Evolutionary conservation across 2,113 vertebrate genomes (phyloP).

Genomic region (Calyptomena viridis): DNA sequence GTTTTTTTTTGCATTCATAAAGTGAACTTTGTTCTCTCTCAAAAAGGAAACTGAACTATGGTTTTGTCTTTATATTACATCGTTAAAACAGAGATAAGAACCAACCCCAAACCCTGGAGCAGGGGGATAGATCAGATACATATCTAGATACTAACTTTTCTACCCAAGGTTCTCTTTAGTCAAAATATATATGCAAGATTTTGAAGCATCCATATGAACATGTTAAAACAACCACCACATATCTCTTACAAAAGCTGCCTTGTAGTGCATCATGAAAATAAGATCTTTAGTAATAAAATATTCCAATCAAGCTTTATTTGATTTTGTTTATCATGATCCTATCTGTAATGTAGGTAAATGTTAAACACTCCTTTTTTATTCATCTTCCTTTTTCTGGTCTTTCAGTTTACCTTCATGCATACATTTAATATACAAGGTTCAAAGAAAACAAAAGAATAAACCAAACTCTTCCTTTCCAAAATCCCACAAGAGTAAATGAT

Average conservation of each 20-base stretch:
- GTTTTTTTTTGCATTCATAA: conserved; percentile 26
- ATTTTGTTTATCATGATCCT: conserved; percentile 48
- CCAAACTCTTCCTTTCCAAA: conserved; percentile 31
- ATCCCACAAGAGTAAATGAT: conserved; percentile 22
- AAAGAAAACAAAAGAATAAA: conserved; percentile 61
- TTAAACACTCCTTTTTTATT: conserved; percentile 43
- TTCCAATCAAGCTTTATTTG: conserved; percentile 52
- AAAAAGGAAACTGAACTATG: conserved; percentile 45
- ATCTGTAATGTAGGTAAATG: conserved; percentile 39
- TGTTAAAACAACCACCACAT: conserved; percentile 56
- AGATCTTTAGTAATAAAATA: conserved; percentile 43
- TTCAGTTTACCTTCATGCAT: conserved; percentile 6
- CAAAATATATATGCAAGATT: conserved; percentile 45
- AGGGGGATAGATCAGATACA: conserved; percentile 27
- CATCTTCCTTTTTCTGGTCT: conserved; percentile 38
- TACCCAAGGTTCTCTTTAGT: conserved; percentile 35
- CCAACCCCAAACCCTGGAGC: conserved; percentile 58
- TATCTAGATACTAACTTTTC: conserved; percentile 47
- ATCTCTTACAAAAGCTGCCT: conserved; percentile 42
- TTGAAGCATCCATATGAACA: conserved; percentile 40
- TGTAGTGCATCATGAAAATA: conserved; percentile 48
- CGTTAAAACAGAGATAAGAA: conserved; percentile 39
- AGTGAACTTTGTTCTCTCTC: conserved; percentile 50
- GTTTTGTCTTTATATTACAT: conserved; percentile 62
- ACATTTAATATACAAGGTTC: conserved; percentile 26